Base-by-base conservation (phyloP, 1,140 invertebrate genomes). In the Bombus superbus region DNA sequence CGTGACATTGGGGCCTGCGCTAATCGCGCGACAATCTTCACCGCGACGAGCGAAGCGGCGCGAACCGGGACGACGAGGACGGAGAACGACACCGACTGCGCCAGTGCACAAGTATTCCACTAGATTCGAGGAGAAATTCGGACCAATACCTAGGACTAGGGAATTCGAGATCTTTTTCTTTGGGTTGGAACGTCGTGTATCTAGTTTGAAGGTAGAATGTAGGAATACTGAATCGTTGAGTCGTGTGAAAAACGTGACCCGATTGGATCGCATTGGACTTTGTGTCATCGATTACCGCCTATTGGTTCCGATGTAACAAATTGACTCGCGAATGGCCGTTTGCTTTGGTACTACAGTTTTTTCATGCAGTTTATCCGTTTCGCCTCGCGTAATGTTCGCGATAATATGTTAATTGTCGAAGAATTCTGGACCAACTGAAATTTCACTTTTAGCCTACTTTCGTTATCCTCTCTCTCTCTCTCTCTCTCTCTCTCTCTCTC, bases 1-100 rank as follows among this genome's bases (percentile, higher is more conserved):
- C 91, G 93, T 94, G 94, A 94, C 94, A 94, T 93, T 92, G 91
- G 92, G 92, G 89, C 92, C 92, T 90, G 92, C 93, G 93, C 94
- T 95, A 95, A 95, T 95, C 94, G 94, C 91, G 94, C 94, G 94
- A 95, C 94, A 95, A 95, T 95, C 95, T 95, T 95, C 86, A 73
- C 89, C 81, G 88, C 85, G 88, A 81, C 91, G 86, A 83, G 81
- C 87, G 74, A 83, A 90, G 81, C 78, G 72, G 75, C 78, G 86
- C 71, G 73, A 74, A 83, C 68, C 72, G 47, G 71, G 44, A 86
- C 72, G 84, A 91, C 38, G 44, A 78, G 76, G 75, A 89, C 74
- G 77, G 79, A 68, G 66, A 35, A 53, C 66, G 13, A 35, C n/a
- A 79, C 68, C 53, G 79, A 32, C n/a, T 22, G 59, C 38, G 84